Evolutionary conservation across 2,113 vertebrate genomes (phyloP), one percentile per base, ranked within the genome.

Genomic region (Ailurus styani): DNA sequence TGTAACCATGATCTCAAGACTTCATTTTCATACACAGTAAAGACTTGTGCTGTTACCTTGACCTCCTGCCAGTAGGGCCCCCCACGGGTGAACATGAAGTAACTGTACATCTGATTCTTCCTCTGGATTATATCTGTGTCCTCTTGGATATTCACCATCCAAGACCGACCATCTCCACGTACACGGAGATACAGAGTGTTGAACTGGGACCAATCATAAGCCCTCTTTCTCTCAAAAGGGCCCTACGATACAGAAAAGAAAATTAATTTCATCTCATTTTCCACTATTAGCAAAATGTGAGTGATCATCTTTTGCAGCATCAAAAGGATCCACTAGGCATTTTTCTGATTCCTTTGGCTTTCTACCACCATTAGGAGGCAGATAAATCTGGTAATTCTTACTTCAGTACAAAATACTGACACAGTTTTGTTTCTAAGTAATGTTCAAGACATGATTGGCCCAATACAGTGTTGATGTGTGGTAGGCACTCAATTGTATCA

Each of bases 51-150:
- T 31, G 1, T 98, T 97, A 99, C 99, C 99, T 99, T 99, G 87
- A 99, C 98, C n/a, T 99, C 99, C 90, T 99, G 99, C 99, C 99
- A 99, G 98, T 99, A 99, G 0, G 99, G 99, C 0, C 99, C 99
- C 27, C 99, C 99, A 29, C 99, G 98, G 4, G 99, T 99, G 94
- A 99, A 99, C 98, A 99, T 98, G 98, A 99, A 99, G 96, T 99
- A 99, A 97, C 97, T 99, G 98, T 99, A 99, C 6, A 99, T 97
- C 83, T 99, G 99, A n/a, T 99, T 99, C 95, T 98, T 99, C 45
- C 98, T 98, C 95, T 99, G 99, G 29, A 99, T 97, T 97, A 99
- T 99, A 97, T 99, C 99, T 0, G 98, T 99, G 60, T 99, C 99
- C 31, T 99, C 57, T 14, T 88, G 98, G 42, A 99, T 98, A 97